Conservation (phyloP, 2,113 vertebrate species). For the Coptodon bakossiorum region DNA sequence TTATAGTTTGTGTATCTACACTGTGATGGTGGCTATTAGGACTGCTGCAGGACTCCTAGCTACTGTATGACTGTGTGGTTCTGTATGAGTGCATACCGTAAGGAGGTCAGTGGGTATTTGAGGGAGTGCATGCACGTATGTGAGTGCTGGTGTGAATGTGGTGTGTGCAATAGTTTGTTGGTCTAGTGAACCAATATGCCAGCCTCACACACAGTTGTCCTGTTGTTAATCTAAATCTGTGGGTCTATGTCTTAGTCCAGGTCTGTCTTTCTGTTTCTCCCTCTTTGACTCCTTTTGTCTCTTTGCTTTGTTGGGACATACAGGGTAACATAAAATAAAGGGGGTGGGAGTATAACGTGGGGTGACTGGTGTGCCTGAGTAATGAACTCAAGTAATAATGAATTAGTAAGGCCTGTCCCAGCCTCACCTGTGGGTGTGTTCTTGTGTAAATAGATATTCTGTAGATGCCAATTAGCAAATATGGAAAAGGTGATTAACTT, state of each 20-base stretch:
- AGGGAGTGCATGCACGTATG: constrained; percentile 14
- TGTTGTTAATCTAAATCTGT: constrained; percentile 32
- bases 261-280: constrained; percentile 5
- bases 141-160: constrained; percentile 17
- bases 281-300: constrained; percentile 2
- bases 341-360: not conserved
- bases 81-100: not conserved
- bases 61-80: constrained; percentile 17
- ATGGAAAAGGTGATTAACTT: constrained; percentile 16
- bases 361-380: constrained; percentile 2
- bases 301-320: constrained; percentile 50
- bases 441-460: constrained; percentile 59
- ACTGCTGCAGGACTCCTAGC: constrained; percentile 43
- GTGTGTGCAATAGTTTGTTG: constrained; percentile 21
- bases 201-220: constrained; percentile 31
- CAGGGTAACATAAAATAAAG: constrained; percentile 47
- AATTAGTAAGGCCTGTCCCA: constrained; percentile 44
- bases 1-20: constrained; percentile 62
- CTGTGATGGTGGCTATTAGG: constrained; percentile 56
- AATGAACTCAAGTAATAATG: not conserved
- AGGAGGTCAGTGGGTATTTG: not conserved
- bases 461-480: constrained; percentile 45
- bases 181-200: constrained; percentile 33
- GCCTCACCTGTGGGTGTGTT: constrained; percentile 45
- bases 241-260: constrained; percentile 18